These are phyloP conservation scores for Neogale vison DNA, from an alignment of 2,113 vertebrate species.

Conservation along the genomic window DNA sequence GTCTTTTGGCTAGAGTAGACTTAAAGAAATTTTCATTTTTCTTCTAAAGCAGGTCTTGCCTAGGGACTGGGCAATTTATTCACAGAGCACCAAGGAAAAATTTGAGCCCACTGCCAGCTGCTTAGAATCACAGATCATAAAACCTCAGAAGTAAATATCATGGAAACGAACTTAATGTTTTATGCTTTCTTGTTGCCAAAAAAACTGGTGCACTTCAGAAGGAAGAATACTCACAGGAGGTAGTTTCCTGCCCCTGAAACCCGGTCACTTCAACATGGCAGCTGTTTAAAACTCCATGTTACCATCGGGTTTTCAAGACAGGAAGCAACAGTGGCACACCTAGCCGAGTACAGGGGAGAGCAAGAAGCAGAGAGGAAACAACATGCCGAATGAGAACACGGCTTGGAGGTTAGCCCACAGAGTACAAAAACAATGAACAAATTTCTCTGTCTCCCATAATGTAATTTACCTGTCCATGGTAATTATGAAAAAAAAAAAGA, in stretches of 20 bases:
- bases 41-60: slow-evolving; percentile 14
- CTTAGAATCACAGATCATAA: slow-evolving; percentile 42
- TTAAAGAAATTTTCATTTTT: slow-evolving; percentile 38
- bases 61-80: neutral
- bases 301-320: slow-evolving; percentile 35
- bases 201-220: slow-evolving; percentile 14
- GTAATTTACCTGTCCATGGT: neutral
- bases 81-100: slow-evolving; percentile 42
- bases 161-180: neutral
- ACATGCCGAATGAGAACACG: neutral
- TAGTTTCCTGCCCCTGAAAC: slow-evolving; percentile 51
- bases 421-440: neutral
- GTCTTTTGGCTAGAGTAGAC: slow-evolving; percentile 15
- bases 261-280: slow-evolving; percentile 20
- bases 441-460: neutral
- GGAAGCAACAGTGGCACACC: slow-evolving; percentile 66
- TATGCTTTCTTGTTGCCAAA: neutral
- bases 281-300: slow-evolving; percentile 39
- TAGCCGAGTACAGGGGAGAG: neutral
- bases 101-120: neutral
- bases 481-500: neutral
- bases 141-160: neutral
- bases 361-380: slow-evolving; percentile 39
- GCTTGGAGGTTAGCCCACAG: neutral
- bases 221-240: slow-evolving; percentile 20